Evolutionary conservation across 1,140 invertebrate species (phyloP).

Genomic region (Drosophila melanica): DNA sequence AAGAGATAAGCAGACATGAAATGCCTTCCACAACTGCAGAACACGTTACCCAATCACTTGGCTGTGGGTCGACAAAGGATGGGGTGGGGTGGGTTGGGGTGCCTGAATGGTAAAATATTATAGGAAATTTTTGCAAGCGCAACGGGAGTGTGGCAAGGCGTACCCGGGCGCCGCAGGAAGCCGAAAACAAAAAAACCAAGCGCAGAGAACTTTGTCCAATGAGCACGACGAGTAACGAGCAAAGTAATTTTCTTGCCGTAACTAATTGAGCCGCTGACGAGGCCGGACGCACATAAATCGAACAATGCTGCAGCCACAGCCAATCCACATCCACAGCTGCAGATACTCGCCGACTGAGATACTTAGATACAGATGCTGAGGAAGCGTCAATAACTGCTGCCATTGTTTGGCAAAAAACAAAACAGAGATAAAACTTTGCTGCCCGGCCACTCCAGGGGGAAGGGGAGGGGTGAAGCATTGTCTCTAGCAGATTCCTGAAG

Average conservation of each 20-base stretch:
- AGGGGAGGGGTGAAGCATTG: conserved; percentile 1
- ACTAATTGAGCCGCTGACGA: conserved; percentile 70
- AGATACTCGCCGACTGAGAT: conserved; percentile 31
- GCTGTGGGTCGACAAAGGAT: background rate
- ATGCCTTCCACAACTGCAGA: conserved; percentile 35
- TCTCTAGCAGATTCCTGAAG: conserved; percentile 49
- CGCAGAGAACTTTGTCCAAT: conserved; percentile 29
- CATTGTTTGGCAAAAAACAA: conserved; percentile 18
- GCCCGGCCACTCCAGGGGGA: background rate
- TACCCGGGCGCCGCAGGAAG: conserved; percentile 47
- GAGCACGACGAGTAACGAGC: conserved; percentile 30
- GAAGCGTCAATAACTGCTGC: conserved; percentile 31
- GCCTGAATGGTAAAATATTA: conserved; percentile 30
- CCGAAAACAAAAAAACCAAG: conserved; percentile 39
- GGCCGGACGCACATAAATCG: conserved; percentile 63
- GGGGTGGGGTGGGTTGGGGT: background rate
- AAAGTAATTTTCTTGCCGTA: conserved; percentile 75
- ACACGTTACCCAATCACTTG: conserved; percentile 28
- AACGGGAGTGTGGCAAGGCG: conserved; percentile 17
- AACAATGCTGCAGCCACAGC: conserved; percentile 49
- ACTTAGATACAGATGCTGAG: conserved; percentile 24
- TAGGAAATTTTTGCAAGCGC: conserved; percentile 31
- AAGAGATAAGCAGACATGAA: conserved; percentile 37
- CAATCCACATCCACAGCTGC: conserved; percentile 12
- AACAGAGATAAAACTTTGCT: background rate